phyloP scores from a whole-genome alignment of 2,888 invertebrate species.

The Sturmia bella region DNA sequence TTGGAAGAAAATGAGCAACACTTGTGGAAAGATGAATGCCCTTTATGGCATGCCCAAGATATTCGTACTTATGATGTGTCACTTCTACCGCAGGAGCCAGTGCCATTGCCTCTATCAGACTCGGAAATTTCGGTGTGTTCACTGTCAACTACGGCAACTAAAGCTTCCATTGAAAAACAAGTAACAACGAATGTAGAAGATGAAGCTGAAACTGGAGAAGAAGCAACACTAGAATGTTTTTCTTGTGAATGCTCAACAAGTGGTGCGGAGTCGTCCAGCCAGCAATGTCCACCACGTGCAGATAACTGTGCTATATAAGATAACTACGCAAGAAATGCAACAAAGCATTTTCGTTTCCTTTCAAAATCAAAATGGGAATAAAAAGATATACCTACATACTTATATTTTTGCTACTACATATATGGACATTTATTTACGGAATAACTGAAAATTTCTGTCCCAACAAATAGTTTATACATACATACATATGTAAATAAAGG shows the following conservation, averaged over 20 bases:
- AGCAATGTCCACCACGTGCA: conserved; percentile 72
- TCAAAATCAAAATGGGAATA: no score
- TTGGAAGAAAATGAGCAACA: conserved; percentile 71
- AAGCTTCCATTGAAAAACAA: conserved; percentile 69
- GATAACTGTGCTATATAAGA: conserved; percentile 75
- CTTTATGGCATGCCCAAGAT: conserved; percentile 87
- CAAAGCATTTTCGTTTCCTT: no score
- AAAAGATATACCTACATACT: no score
- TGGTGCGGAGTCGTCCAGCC: conserved; percentile 73
- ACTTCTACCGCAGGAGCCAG: conserved; percentile 87
- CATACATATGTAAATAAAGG: no score
- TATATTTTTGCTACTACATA: no score
- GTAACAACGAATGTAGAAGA: conserved; percentile 73
- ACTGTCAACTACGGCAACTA: conserved; percentile 72
- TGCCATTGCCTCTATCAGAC: conserved; percentile 86
- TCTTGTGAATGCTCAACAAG: conserved; percentile 75
- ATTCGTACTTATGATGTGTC: conserved; percentile 87
- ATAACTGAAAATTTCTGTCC: conserved; percentile 5
- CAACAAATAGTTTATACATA: conserved; percentile 31
- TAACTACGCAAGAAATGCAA: no score
- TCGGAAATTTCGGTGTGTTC: conserved; percentile 82
- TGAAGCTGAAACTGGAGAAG: conserved; percentile 73
- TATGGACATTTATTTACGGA: neutral
- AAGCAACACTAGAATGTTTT: conserved; percentile 75
- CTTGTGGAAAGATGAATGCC: conserved; percentile 75